Percentiles rank a stretch among this genome's conserved stretches.
Evolutionary conservation across 2,888 invertebrate species (phyloP).

Genomic region (Hofmannophila pseudospretella): DNA sequence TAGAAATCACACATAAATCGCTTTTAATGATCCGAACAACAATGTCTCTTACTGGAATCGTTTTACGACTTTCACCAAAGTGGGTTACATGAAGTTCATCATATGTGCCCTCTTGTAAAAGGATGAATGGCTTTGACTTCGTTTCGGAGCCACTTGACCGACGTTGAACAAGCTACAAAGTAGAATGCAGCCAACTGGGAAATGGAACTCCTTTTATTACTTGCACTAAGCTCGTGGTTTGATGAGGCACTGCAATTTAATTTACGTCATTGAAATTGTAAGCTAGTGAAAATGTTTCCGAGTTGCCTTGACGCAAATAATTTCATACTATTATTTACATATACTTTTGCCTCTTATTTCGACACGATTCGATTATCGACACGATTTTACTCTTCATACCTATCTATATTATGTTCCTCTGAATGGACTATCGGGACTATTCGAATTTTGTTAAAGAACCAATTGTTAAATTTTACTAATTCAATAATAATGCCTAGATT

Average conservation of each 20-base stretch:
- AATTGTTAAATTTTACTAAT: too few relatives aligned
- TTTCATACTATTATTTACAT: too few relatives aligned
- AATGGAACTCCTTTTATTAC: slow-evolving; percentile 8
- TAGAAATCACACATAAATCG: too few relatives aligned
- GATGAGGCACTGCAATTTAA: slow-evolving; percentile 1
- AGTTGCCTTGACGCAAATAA: too few relatives aligned
- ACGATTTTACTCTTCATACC: too few relatives aligned
- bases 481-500: too few relatives aligned
- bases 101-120: neutral
- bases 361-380: too few relatives aligned
- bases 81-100: neutral
- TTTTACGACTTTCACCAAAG: neutral
- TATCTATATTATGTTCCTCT: too few relatives aligned
- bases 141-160: slow-evolving; percentile 1
- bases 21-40: neutral
- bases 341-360: neutral
- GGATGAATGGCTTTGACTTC: neutral
- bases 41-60: neutral
- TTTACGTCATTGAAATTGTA: neutral
- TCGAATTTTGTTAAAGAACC: too few relatives aligned
- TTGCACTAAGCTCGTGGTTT: neutral
- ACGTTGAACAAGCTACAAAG: slow-evolving; percentile 1
- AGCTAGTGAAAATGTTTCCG: too few relatives aligned
- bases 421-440: too few relatives aligned
- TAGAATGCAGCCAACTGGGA: slow-evolving; percentile 7